Base-by-base conservation (phyloP, 2,888 invertebrate genomes). In the Xestobium rufovillosum region DNA sequence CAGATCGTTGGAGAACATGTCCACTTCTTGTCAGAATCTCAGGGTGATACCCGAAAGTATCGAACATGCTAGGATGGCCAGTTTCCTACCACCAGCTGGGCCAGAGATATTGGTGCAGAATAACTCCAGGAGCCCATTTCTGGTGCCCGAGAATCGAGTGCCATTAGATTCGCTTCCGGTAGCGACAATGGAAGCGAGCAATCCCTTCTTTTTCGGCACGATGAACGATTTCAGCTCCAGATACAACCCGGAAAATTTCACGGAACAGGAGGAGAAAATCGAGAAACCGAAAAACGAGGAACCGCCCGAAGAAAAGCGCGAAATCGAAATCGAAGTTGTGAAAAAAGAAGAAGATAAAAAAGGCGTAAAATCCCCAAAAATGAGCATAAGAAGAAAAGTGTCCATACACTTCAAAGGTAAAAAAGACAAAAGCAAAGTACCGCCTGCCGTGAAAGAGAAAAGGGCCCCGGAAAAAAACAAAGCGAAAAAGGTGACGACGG, bases 401-500 rank as follows among this genome's bases (percentile, higher is more conserved):
- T 67, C 66, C 1, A 67, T 69, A 27, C 66, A 68, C 45, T 69
- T 68, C 48, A 67, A 66, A 42, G 65, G 65, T 1, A 62, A 60
- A 45, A 63, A 55, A 38, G 60, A 59, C 25, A 56, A 55, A 25
- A 47, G 46, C 29, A 48, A 40, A 31, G 39, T 44, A 33, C 33
- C 32, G 25, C 26, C 14, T 6, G 27, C 31, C 23, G 17, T 3
- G 14, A 26, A 45, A 3, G 50, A 53, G 17, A 29, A 45, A 3
- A 14, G 34, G 9, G 50, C 48, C 29, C 38, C 45, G 2, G 52
- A 49, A 40, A 42, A 48, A 2, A 51, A 44, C 29, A 47, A 47
- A 26, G 36, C 28, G 3, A 29, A 26, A 10, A 50, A 49, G 29
- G 55, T 71, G 50, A 68, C 73, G 38, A 57, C 60, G 2, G 55